A percentile compares a stretch with the other conserved stretches of the same genome.
Evolutionary conservation across 2,888 invertebrate genomes (phyloP).

Genomic region (Cosmia trapezina): DNA sequence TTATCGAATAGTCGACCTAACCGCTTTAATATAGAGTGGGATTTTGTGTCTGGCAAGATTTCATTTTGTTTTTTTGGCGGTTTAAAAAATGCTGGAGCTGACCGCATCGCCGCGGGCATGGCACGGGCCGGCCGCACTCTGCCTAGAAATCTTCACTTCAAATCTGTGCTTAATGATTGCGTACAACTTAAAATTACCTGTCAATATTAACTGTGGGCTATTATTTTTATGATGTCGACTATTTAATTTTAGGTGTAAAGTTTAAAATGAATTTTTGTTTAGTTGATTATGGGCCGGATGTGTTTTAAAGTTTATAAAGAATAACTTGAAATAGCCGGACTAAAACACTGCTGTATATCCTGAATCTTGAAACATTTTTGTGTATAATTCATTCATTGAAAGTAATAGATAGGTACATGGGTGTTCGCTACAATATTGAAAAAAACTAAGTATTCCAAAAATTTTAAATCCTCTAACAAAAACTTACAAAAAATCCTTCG

Average conservation of each 20-base stretch:
- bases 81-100: slow-evolving; percentile 67
- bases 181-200: slow-evolving; percentile 76
- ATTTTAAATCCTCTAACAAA: not conserved
- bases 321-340: not conserved
- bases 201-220: slow-evolving; percentile 74
- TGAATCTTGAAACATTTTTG: not conserved
- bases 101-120: slow-evolving; percentile 77
- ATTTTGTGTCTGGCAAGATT: slow-evolving; percentile 44
- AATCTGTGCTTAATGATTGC: slow-evolving; percentile 75
- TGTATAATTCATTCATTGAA: not conserved
- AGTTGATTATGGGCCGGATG: slow-evolving; percentile 38
- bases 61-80: slow-evolving; percentile 60
- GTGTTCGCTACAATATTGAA: not conserved
- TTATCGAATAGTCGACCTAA: slow-evolving; percentile 63
- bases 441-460: not conserved
- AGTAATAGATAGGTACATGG: not conserved
- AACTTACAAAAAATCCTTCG: slow-evolving; percentile 27
- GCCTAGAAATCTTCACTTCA: slow-evolving; percentile 79
- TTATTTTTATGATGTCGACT: slow-evolving; percentile 69
- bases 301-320: slow-evolving; percentile 6
- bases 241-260: slow-evolving; percentile 66
- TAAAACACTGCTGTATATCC: not conserved
- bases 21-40: slow-evolving; percentile 53
- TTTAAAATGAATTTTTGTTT: slow-evolving; percentile 54
- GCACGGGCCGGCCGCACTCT: slow-evolving; percentile 79